Conservation (phyloP, 2,888 invertebrate genomes). For the Tenthredo livida region DNA sequence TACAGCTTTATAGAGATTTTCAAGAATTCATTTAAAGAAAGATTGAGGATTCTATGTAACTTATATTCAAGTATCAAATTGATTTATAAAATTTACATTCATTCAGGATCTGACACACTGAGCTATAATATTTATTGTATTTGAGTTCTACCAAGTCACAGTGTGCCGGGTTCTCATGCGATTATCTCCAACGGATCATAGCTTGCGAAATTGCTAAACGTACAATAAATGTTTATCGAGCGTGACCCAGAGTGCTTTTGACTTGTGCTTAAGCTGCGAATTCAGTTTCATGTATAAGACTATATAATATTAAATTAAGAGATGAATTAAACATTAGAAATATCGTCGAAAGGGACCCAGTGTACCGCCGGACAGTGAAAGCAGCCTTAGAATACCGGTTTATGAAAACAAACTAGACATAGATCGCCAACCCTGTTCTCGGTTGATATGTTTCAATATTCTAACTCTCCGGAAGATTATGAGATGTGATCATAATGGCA, state of each 20-base stretch:
- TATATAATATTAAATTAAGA: conserved; percentile 44
- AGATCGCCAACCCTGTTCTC: conserved; percentile 45
- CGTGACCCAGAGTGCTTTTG: conserved; percentile 46
- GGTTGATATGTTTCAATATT: conserved; percentile 19
- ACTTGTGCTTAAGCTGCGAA: conserved; percentile 48
- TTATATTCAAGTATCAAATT: conserved; percentile 6
- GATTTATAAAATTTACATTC: not conserved
- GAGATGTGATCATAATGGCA: not conserved
- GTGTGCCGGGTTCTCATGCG: conserved; percentile 27
- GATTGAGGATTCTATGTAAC: conserved; percentile 1
- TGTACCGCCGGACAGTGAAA: conserved; percentile 44
- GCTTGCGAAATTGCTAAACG: conserved; percentile 19
- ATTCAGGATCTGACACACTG: conserved; percentile 13
- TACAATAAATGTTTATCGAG: conserved; percentile 45
- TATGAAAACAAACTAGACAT: conserved; percentile 36
- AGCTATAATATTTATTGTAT: conserved; percentile 39
- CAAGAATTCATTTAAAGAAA: conserved; percentile 14
- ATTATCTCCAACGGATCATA: not conserved
- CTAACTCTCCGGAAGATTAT: not conserved
- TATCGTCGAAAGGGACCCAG: conserved; percentile 39
- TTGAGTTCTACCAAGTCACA: conserved; percentile 14
- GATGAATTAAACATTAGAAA: conserved; percentile 38
- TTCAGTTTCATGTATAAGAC: conserved; percentile 37
- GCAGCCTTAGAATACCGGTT: conserved; percentile 45
- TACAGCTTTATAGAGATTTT: conserved; percentile 58